phyloP scores from a whole-genome alignment of 2,113 vertebrate species.

The Miniopterus natalensis region DNA sequence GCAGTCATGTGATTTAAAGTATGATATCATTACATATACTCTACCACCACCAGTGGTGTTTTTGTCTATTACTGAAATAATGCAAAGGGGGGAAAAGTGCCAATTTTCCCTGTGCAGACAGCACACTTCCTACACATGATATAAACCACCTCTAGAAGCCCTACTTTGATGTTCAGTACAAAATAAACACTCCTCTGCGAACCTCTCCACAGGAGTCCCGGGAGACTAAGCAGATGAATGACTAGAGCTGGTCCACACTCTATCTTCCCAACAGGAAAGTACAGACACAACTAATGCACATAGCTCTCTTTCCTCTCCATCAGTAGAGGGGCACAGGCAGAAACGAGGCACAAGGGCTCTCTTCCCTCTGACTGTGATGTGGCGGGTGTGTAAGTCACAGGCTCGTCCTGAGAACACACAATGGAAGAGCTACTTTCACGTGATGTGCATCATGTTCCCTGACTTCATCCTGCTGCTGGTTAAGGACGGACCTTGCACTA shows the following conservation, averaged over 20 bases:
- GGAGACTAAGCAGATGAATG: not conserved
- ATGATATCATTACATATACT: not conserved
- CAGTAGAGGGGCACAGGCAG: rapidly evolving
- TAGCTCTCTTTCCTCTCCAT: not conserved
- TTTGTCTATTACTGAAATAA: not conserved
- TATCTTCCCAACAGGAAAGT: not conserved
- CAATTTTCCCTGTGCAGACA: not conserved
- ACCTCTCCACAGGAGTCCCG: not conserved
- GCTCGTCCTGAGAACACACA: not conserved
- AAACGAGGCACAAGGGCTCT: not conserved
- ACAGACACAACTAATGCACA: not conserved
- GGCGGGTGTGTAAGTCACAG: too few species aligned
- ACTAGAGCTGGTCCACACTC: not conserved
- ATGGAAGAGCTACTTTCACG: rapidly evolving
- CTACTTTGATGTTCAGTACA: not conserved
- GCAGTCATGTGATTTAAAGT: not conserved
- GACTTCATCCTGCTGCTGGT: rapidly evolving
- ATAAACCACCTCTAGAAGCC: not conserved
- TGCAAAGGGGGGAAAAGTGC: not conserved
- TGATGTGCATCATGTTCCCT: not conserved
- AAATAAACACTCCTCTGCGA: not conserved
- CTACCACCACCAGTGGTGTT: not conserved
- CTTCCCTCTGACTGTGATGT: not conserved
- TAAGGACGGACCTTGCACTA: not conserved
- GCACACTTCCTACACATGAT: not conserved